Evolutionary conservation across 2,888 invertebrate genomes (phyloP).

Genomic region (Cyrtodaria siliqua): DNA sequence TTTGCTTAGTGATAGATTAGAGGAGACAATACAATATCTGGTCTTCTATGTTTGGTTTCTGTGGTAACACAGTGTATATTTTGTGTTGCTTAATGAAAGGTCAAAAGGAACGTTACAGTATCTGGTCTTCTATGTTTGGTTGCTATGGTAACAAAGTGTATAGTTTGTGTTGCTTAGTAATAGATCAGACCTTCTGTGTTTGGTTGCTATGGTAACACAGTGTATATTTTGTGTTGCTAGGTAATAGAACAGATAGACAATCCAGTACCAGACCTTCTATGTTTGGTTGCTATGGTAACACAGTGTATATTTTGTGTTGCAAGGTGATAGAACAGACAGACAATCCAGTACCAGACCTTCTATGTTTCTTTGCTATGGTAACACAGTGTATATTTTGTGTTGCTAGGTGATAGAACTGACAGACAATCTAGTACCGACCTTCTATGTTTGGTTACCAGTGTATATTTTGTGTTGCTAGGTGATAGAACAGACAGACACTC

Average conservation of each 20-base stretch:
- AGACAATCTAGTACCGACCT: conserved; percentile 99
- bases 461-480: conserved; percentile 97
- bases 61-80: no score
- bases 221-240: conserved; percentile 95
- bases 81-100: conserved; percentile 95
- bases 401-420: conserved; percentile 93
- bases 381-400: no score
- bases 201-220: conserved; percentile 99
- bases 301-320: no score
- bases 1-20: conserved; percentile 94
- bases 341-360: conserved; percentile 98
- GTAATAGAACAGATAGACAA: conserved; percentile 95
- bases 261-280: conserved; percentile 98
- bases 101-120: conserved; percentile 94
- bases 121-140: conserved; percentile 99
- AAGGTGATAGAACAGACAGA: conserved; percentile 94
- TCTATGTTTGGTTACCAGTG: conserved; percentile 99
- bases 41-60: conserved; percentile 98
- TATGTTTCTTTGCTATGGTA: conserved; percentile 99
- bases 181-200: conserved; percentile 99
- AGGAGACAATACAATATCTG: conserved; percentile 96
- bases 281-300: no score
- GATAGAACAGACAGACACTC: conserved; percentile 94
- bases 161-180: no score
- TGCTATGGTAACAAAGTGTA: no score